Base-by-base conservation (phyloP, 2,888 invertebrate genomes). In the Chymomyza fuscimana region DNA sequence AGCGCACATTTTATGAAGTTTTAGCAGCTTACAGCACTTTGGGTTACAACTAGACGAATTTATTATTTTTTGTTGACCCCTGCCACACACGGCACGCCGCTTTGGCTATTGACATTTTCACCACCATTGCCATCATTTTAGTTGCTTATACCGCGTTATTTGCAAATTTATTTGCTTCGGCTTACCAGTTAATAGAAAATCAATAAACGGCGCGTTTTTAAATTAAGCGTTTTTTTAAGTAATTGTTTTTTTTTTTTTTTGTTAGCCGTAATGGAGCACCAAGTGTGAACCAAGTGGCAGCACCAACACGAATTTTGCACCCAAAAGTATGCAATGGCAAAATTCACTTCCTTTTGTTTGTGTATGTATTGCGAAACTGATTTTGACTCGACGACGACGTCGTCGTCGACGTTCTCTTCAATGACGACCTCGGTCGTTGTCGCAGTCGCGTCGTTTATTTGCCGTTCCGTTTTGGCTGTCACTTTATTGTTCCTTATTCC, bases 311-410 rank as follows among this genome's bases (percentile, higher is more conserved):
- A 52, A 69, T 66, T 76, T 75, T 73, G 73, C 76, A 73, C 73
- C 69, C 67, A 69, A 77, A 78, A 77, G 72, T 82, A 80, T 77
- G 81, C 80, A 73, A 73, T 66, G 66, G 40, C 51, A 40, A 40
- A n/a, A 46, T 56, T 36, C 51, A 81, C 88, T 84, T 88, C 88
- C 81, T 89, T 89, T 83, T 89, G 90, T 90, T 89, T 90, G 90
- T 89, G 90, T 90, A 90, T 90, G 90, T 90, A 90, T 90, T 90
- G 90, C 90, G 87, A 90, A 90, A 90, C 90, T 89, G 90, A 88
- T 89, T 89, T 79, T 76, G 73, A 78, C 77, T 72, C 75, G 74
- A 69, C 72, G 76, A 68, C 72, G 73, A 74, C 72, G 73, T 69
- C 72, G 72, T 60, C 59, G 56, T 56, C 52, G 61, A 59, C 70